Evolutionary conservation across 2,113 vertebrate genomes (phyloP), one percentile per base, ranked within the genome.

Genomic region (Pseudopipra pipra): DNA sequence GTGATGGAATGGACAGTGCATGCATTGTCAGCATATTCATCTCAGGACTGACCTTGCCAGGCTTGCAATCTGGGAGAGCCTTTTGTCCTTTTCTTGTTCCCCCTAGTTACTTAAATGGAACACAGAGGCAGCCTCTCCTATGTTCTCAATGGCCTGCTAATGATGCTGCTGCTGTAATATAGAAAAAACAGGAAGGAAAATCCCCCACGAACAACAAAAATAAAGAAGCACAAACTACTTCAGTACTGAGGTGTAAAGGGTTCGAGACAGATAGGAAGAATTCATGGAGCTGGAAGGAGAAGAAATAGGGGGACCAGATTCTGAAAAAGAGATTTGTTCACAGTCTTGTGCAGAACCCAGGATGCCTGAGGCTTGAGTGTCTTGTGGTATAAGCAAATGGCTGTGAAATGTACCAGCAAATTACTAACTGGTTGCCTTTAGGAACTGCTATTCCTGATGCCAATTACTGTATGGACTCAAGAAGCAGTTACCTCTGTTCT

Each of bases 391-490:
- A 85, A 91, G 65, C 46, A 95, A 96, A 91, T 85, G 61, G n/a
- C 35, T 89, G 77, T 91, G 90, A 95, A 93, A 95, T 93, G 85
- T 95, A 91, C 87, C 77, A 95, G 77, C 37, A 85, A 81, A 67
- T 91, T 95, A 90, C 78, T 73, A 78, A 51, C 44, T 82, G 55
- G 52, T 76, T 94, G 77, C 71, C 37, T 87, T 76, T 79, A 85
- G 67, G 74, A 95, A 68, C 22, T 85, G 33, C 85, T 90, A n/a
- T 91, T 93, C 44, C 44, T 78, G 62, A 43, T 82, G 44, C n/a
- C 49, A 94, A 7, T 78, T 96, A 61, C 56, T 79, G 14, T 47
- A 43, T 22, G 27, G 83, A 74, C 41, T 84, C 30, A 77, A 56
- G 76, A 11, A 87, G 9, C 22, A 51, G 43, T 43, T 43, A 31